Evolutionary conservation across 2,113 vertebrate species (phyloP).

Genomic region (Herpetotheres cachinnans): DNA sequence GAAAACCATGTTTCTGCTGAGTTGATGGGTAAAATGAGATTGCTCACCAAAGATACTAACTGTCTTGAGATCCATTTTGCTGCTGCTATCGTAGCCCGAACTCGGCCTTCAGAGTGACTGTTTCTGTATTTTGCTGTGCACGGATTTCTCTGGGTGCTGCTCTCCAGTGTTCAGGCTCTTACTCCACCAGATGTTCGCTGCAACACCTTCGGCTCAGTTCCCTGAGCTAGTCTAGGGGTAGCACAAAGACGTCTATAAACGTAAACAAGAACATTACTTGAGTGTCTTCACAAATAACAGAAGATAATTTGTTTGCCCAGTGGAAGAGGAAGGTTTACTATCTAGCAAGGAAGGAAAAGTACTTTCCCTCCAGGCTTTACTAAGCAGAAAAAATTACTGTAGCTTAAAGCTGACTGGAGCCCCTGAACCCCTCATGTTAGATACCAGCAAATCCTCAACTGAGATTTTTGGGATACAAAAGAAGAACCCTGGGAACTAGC

Average conservation of each 20-base stretch:
- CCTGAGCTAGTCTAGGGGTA: neutral
- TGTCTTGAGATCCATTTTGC: neutral
- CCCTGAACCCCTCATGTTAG: neutral
- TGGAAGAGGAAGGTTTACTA: neutral
- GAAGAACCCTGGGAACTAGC: neutral
- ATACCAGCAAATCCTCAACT: neutral
- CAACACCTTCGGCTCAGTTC: neutral
- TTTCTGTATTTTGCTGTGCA: neutral
- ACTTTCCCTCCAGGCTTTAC: neutral
- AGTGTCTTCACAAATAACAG: neutral
- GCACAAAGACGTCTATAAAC: neutral
- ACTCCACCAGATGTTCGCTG: neutral
- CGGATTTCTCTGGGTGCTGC: neutral
- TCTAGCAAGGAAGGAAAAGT: neutral
- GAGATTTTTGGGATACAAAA: neutral
- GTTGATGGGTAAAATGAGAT: neutral
- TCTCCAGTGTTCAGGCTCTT: neutral
- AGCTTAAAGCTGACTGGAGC: neutral
- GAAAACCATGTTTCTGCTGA: neutral
- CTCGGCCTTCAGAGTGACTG: neutral
- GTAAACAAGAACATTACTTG: neutral
- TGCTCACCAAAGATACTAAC: neutral
- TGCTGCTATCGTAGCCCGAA: neutral
- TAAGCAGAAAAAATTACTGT: neutral
- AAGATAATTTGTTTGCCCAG: constrained; percentile 4